phyloP scores from a whole-genome alignment of 2,888 invertebrate species.

The Sussaba pulchella region DNA sequence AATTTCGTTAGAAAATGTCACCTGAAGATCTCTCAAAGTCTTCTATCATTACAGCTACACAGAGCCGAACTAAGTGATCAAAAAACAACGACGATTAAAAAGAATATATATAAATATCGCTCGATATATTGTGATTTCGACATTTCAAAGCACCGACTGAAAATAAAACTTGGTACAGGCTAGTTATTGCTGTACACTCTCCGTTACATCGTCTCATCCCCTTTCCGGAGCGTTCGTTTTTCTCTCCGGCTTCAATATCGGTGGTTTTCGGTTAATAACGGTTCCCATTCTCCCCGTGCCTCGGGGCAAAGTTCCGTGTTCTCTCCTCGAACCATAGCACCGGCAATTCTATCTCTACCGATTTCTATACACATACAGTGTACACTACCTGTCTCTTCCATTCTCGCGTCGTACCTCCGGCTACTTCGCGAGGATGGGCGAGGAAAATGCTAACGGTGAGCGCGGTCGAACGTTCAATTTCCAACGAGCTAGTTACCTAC shows the following conservation, averaged over 20 bases:
- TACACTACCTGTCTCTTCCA: slow-evolving; percentile 7
- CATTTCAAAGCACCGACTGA: too few relatives aligned
- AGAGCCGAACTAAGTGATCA: too few relatives aligned
- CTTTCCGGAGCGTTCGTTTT: slow-evolving; percentile 13
- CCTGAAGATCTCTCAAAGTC: too few relatives aligned
- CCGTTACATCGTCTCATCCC: slow-evolving; percentile 2
- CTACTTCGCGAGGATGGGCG: neutral
- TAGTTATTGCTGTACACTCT: slow-evolving; percentile 8
- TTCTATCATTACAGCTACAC: too few relatives aligned
- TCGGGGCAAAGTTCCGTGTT: slow-evolving; percentile 20
- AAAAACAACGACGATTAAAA: too few relatives aligned
- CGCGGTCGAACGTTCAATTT: slow-evolving; percentile 46
- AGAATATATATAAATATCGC: too few relatives aligned
- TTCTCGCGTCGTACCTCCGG: neutral
- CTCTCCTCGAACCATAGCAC: slow-evolving; percentile 5
- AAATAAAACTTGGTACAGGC: neutral
- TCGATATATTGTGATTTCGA: too few relatives aligned
- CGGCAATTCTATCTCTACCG: slow-evolving; percentile 40
- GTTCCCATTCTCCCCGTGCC: slow-evolving; percentile 41
- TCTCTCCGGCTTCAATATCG: slow-evolving; percentile 55
- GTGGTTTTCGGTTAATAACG: slow-evolving; percentile 62
- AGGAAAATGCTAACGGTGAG: neutral
- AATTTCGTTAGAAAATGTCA: too few relatives aligned
- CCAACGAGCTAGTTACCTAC: slow-evolving; percentile 23
- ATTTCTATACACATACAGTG: slow-evolving; percentile 13